Base-by-base conservation (phyloP, 2,797 vertebrate species). In the Takifugu rubripes region DNA sequence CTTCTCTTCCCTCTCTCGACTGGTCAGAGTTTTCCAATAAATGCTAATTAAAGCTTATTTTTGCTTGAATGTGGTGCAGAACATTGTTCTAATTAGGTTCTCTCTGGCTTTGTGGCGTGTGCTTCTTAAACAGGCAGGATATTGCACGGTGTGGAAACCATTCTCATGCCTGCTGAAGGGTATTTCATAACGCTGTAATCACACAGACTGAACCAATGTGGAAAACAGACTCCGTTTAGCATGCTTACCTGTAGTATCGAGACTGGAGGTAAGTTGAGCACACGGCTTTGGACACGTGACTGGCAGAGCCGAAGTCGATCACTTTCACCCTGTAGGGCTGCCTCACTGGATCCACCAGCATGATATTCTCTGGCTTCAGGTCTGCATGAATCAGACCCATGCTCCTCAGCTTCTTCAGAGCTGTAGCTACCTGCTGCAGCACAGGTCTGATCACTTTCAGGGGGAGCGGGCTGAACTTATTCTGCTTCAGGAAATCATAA, bases 341-440 rank as follows among this genome's bases (percentile, higher is more conserved):
- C 72, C 94, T 93, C 73, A 95, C 87, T 59, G 97, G 96, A 90
- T 99, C 97, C 90, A 98, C 97, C 86, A 99, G 91, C 97, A 99
- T 99, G 88, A 99, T 99, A 89, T 99, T 99, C 89, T 99, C 97
- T 27, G 97, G 97, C 89, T 99, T 99, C 78, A 99, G 94, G 89
- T 99, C 97, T 80, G 97, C 96, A 69, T 99, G 97, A 83, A 99
- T 99, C 91, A 99, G 93, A 86, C 96, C 95, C 91, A 99, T 94
- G 87, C 92, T 93, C 92, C 96, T 99, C 40, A 99, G 82, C 90
- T 99, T 99, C 88, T 95, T 98, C 89, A 99, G 92, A 72, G 97
- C 97, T 65, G 93, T 97, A 69, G 95, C 95, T 78, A 99, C 97
- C 90, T 99, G 97, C 85, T 99, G 96, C 69, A 99, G 91, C 84